Conservation (phyloP, 2,888 invertebrate genomes). For the Leucania comma region DNA sequence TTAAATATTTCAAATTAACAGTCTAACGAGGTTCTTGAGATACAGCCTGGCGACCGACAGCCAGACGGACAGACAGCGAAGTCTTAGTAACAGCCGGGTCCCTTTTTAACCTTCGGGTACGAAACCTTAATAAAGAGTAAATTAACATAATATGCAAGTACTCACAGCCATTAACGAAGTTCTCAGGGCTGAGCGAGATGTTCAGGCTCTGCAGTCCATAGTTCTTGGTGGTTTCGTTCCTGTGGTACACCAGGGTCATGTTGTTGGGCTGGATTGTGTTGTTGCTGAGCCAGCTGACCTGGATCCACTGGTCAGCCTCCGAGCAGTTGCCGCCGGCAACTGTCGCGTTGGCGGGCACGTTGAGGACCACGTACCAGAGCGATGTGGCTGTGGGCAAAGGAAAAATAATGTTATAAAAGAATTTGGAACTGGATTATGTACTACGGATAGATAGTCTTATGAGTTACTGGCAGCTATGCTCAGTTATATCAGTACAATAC, state of each 20-base stretch:
- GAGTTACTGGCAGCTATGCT: too few species aligned
- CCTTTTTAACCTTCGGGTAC: too few species aligned
- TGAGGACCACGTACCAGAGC: conserved; percentile 71
- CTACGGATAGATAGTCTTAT: too few species aligned
- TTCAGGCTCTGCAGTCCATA: conserved; percentile 78
- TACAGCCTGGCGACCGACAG: too few species aligned
- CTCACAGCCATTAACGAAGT: conserved; percentile 84
- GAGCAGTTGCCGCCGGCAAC: conserved; percentile 77
- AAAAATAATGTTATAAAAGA: not conserved
- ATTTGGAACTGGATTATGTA: too few species aligned
- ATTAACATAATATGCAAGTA: too few species aligned
- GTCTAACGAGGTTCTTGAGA: too few species aligned
- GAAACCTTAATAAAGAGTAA: too few species aligned
- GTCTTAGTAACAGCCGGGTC: too few species aligned
- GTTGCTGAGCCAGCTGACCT: conserved; percentile 70
- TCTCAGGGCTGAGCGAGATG: conserved; percentile 78
- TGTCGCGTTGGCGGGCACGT: conserved; percentile 79
- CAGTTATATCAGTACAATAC: too few species aligned
- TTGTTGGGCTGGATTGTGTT: conserved; percentile 66
- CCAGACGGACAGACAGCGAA: too few species aligned
- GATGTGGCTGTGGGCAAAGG: conserved; percentile 69
- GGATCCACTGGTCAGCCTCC: conserved; percentile 74
- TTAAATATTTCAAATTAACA: too few species aligned
- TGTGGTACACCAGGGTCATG: conserved; percentile 76
- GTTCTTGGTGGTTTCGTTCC: conserved; percentile 78